Evolutionary conservation across 1,140 invertebrate species (phyloP).

Genomic region (Stratiolaelaps scimitus): DNA sequence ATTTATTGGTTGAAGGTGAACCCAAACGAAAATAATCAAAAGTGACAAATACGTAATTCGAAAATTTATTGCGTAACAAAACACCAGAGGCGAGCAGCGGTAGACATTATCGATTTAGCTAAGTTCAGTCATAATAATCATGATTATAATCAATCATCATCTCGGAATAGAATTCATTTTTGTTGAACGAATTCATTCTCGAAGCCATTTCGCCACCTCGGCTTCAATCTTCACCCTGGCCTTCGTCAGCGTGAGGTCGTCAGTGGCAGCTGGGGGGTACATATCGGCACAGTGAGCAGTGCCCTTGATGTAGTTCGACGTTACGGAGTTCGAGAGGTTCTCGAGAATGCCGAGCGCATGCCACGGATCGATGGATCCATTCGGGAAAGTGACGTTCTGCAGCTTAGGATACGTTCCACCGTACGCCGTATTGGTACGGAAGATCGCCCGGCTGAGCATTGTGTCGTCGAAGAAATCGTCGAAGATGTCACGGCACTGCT

Average conservation of each 20-base stretch:
- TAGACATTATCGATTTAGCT: too few relatives aligned
- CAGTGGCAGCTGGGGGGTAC: constrained; percentile 40
- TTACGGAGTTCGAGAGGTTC: constrained; percentile 38
- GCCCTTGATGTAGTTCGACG: constrained; percentile 39
- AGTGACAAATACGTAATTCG: too few relatives aligned
- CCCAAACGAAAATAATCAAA: too few relatives aligned
- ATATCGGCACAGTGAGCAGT: constrained; percentile 45
- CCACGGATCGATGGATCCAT: constrained; percentile 86
- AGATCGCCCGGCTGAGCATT: constrained; percentile 50
- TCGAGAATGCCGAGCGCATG: constrained; percentile 55
- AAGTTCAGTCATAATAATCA: too few relatives aligned
- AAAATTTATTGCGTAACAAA: too few relatives aligned
- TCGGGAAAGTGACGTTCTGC: constrained; percentile 66
- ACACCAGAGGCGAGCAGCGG: too few relatives aligned
- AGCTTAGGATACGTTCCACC: constrained; percentile 58
- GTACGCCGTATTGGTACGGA: constrained; percentile 63
- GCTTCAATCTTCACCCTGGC: constrained; percentile 38
- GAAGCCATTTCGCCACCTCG: constrained; percentile 39
- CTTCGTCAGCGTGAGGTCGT: constrained; percentile 37
- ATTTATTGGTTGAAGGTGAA: too few relatives aligned
- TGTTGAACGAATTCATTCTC: neutral
- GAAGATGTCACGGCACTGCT: constrained; percentile 71
- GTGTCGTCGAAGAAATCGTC: constrained; percentile 49
- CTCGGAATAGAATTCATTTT: too few relatives aligned
- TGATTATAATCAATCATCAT: too few relatives aligned